A percentile compares a stretch with the other conserved stretches of the same genome.
Evolutionary conservation across 1,140 invertebrate genomes (phyloP).

Genomic region (Cyclina sinensis): DNA sequence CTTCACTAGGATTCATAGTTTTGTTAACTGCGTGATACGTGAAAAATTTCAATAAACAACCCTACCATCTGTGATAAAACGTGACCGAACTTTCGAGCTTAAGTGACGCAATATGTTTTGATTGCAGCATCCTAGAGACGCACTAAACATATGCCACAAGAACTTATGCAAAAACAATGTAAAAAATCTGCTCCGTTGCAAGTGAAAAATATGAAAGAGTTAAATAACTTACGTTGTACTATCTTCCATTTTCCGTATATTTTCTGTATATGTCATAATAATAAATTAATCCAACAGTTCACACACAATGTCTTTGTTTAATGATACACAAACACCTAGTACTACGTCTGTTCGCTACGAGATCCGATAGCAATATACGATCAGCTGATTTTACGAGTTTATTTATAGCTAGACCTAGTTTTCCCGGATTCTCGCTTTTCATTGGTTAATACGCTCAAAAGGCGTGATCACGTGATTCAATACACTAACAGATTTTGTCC

Average conservation of each 20-base stretch:
- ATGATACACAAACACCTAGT: not conserved
- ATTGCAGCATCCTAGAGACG: too few relatives aligned
- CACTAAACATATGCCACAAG: too few relatives aligned
- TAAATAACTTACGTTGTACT: slow-evolving; percentile 41
- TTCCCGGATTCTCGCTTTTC: not conserved
- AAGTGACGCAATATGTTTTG: too few relatives aligned
- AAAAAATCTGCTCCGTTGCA: too few relatives aligned
- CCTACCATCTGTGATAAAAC: too few relatives aligned
- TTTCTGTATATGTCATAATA: slow-evolving; percentile 64
- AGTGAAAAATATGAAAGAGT: too few relatives aligned
- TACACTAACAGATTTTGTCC: slow-evolving; percentile 11
- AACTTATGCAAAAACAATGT: too few relatives aligned
- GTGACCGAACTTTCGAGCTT: too few relatives aligned
- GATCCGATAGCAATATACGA: slow-evolving; percentile 21
- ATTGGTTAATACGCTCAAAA: slow-evolving; percentile 14
- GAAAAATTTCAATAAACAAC: too few relatives aligned
- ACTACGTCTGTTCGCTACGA: not conserved
- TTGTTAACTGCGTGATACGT: too few relatives aligned
- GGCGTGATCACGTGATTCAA: slow-evolving; percentile 8
- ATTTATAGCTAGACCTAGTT: slow-evolving; percentile 10
- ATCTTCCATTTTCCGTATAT: slow-evolving; percentile 42
- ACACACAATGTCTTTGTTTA: slow-evolving; percentile 36
- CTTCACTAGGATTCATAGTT: too few relatives aligned
- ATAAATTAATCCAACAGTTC: not conserved
- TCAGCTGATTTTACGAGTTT: slow-evolving; percentile 21